Percentiles rank a stretch among this genome's conserved stretches.
Evolutionary conservation across 2,113 vertebrate species (phyloP).

Genomic region (Turnix velox): DNA sequence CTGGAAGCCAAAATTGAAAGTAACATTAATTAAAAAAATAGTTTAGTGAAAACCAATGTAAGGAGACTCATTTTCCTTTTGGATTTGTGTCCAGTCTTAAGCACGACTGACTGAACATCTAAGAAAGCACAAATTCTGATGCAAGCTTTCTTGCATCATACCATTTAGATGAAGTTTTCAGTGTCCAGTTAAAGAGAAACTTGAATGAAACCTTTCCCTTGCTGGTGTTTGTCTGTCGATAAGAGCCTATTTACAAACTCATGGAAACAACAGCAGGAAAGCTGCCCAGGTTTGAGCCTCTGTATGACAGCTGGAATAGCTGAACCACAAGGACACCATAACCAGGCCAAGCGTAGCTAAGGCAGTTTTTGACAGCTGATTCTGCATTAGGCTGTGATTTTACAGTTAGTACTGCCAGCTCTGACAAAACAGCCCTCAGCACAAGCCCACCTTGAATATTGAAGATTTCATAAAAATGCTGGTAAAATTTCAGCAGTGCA

Average conservation of each 20-base stretch:
- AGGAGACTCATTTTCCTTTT: not conserved
- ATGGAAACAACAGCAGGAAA: not conserved
- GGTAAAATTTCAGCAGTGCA: not conserved
- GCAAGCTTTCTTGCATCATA: not conserved
- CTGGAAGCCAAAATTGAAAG: not conserved
- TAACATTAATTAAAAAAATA: constrained; percentile 18
- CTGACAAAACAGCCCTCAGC: not conserved
- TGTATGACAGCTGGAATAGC: not conserved
- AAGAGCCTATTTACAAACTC: not conserved
- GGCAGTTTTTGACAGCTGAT: not conserved
- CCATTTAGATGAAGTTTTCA: not conserved
- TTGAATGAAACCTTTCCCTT: not conserved
- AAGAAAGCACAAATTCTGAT: not conserved
- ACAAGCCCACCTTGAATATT: not conserved
- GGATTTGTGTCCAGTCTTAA: not conserved
- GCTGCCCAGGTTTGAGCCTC: not conserved
- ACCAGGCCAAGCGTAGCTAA: not conserved
- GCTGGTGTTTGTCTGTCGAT: not conserved
- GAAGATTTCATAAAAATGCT: not conserved
- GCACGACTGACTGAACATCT: not conserved
- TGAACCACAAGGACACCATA: not conserved
- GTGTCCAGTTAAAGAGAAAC: not conserved
- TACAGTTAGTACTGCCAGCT: not conserved
- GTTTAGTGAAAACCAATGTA: not conserved
- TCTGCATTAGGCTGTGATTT: not conserved